Percentiles rank a stretch among this genome's conserved stretches.
These are phyloP conservation scores for Apoderus coryli DNA, from an alignment of 2,888 invertebrate genomes.

Conservation along the genomic window DNA sequence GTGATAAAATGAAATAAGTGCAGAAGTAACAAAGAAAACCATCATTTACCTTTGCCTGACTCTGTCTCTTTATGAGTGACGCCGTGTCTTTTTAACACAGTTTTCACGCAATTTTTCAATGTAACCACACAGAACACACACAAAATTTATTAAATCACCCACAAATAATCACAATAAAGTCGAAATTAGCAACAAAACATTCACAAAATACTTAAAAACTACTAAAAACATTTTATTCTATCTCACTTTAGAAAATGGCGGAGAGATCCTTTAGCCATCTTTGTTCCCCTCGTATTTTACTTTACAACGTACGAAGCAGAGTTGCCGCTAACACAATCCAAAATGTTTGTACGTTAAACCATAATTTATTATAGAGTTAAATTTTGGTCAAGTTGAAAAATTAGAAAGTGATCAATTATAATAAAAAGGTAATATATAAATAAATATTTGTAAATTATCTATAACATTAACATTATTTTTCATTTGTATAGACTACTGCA, in stretches of 20 bases:
- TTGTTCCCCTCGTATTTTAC: too few species aligned
- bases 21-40: conserved; percentile 34
- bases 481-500: too few species aligned
- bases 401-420: too few species aligned
- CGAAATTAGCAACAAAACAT: conserved; percentile 17
- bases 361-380: too few species aligned
- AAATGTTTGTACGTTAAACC: too few species aligned
- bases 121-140: conserved; percentile 7
- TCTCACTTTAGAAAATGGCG: conserved; percentile 38
- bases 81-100: conserved; percentile 15
- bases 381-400: too few species aligned
- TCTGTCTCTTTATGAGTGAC: conserved; percentile 22
- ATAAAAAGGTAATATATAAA: too few species aligned
- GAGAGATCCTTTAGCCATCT: conserved; percentile 34
- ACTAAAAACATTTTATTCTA: conserved; percentile 31
- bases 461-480: too few species aligned
- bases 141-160: too few species aligned
- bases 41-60: conserved; percentile 32
- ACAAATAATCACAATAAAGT: conserved; percentile 11
- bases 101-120: conserved; percentile 13
- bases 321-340: too few species aligned
- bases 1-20: conserved; percentile 35
- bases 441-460: too few species aligned
- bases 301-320: too few species aligned
- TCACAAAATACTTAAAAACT: conserved; percentile 21